phyloP scores from a whole-genome alignment of 2,888 invertebrate species.

The Anthoptus insignis region DNA sequence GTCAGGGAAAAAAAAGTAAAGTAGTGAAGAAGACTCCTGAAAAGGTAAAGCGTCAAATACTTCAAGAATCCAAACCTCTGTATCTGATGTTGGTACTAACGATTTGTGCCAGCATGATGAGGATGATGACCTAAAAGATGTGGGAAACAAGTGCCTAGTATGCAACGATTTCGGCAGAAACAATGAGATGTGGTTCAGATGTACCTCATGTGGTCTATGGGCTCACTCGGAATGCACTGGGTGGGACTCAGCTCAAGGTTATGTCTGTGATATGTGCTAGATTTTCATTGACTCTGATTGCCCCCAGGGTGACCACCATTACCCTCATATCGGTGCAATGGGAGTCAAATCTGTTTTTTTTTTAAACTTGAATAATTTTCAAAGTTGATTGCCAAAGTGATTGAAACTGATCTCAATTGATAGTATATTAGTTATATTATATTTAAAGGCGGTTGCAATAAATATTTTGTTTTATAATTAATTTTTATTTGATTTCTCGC shows the following conservation, averaged over 20 bases:
- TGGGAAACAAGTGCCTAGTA: constrained; percentile 49
- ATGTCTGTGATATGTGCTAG: constrained; percentile 35
- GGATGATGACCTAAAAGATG: constrained; percentile 49
- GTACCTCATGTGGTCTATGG: constrained; percentile 45
- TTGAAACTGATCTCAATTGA: too few species aligned
- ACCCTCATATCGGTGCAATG: too few species aligned
- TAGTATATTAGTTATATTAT: too few species aligned
- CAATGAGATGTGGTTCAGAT: constrained; percentile 52
- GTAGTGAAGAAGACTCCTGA: constrained; percentile 29
- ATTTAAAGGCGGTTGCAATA: too few species aligned
- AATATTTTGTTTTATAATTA: too few species aligned
- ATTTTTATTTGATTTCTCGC: too few species aligned
- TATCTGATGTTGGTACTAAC: constrained; percentile 44
- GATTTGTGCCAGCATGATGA: constrained; percentile 46
- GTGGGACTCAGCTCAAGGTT: constrained; percentile 48
- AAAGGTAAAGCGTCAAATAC: constrained; percentile 48
- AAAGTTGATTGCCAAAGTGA: too few species aligned
- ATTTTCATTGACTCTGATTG: too few species aligned
- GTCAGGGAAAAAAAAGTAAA: too few species aligned
- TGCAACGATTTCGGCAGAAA: constrained; percentile 51
- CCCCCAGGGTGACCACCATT: too few species aligned
- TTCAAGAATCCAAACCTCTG: constrained; percentile 48
- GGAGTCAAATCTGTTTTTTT: too few species aligned
- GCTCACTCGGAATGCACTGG: constrained; percentile 50
- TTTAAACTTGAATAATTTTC: too few species aligned